A percentile compares a stretch with the other conserved stretches of the same genome.
phyloP scores from a whole-genome alignment of 2,797 vertebrate genomes.

The Dendrocincla fuliginosa region DNA sequence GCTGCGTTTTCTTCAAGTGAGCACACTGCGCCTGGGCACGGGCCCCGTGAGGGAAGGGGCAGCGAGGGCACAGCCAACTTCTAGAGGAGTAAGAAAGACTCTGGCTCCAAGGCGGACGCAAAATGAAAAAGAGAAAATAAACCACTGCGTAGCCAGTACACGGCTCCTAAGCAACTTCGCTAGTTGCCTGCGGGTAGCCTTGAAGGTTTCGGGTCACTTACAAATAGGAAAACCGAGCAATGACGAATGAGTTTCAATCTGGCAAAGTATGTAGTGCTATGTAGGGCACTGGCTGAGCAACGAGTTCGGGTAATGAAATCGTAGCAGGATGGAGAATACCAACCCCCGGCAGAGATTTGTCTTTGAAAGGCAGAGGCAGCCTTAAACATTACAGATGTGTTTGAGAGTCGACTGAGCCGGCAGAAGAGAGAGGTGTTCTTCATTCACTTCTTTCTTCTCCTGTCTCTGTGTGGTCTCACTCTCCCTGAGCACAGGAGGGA shows the following conservation, averaged over 20 bases:
- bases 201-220: neutral
- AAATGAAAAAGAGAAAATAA: neutral
- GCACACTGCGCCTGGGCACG: constrained; percentile 4
- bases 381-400: constrained; percentile 1
- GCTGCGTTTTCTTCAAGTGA: constrained; percentile 9
- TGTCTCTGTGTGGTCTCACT: neutral
- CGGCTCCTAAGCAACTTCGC: neutral
- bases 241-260: neutral
- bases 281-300: neutral
- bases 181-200: neutral
- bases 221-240: neutral
- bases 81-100: neutral
- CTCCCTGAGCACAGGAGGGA: neutral
- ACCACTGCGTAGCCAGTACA: neutral
- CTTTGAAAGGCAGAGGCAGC: constrained; percentile 6
- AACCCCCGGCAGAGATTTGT: neutral
- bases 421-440: neutral
- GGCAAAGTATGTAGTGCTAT: neutral
- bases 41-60: neutral
- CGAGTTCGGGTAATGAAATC: constrained; percentile 30
- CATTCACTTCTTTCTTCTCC: neutral
- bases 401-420: neutral
- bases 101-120: neutral
- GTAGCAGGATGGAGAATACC: constrained; percentile 20
- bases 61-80: neutral